Evolutionary conservation across 1,140 invertebrate species (phyloP).

Genomic region (Drosophila pallidifrons): DNA sequence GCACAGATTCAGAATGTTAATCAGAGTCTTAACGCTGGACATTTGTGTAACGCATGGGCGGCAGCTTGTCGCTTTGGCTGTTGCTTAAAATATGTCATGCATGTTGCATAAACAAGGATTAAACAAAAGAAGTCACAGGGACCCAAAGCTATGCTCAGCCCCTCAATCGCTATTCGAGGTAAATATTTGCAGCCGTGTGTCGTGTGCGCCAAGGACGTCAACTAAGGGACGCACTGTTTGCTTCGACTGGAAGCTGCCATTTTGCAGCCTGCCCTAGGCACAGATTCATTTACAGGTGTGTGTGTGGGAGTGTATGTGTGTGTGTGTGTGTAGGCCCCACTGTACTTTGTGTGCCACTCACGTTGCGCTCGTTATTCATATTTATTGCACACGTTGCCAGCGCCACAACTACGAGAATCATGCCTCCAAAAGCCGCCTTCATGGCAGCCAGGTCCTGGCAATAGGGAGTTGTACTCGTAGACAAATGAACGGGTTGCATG

Average conservation of each 20-base stretch:
- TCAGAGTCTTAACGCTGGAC: conserved; percentile 56
- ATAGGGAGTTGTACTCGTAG: conserved; percentile 48
- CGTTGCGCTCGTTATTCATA: conserved; percentile 82
- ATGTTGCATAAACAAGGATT: conserved; percentile 81
- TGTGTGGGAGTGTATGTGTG: conserved; percentile 5
- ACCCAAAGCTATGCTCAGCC: conserved; percentile 1
- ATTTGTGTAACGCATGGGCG: conserved; percentile 44
- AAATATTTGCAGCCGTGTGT: conserved; percentile 77
- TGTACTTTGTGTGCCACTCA: conserved; percentile 81
- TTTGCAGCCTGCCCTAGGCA: conserved; percentile 54
- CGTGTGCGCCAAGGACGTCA: conserved; percentile 57
- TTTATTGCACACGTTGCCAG: conserved; percentile 81
- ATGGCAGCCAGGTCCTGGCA: conserved; percentile 37
- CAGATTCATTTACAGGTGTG: conserved; percentile 24
- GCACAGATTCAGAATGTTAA: conserved; percentile 47
- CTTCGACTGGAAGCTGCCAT: conserved; percentile 42
- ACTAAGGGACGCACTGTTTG: conserved; percentile 9
- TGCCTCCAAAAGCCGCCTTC: conserved; percentile 23
- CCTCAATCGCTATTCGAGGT: conserved; percentile 35
- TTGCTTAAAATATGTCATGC: conserved; percentile 71
- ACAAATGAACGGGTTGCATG: conserved; percentile 73
- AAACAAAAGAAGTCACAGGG: conserved; percentile 65
- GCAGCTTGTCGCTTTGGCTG: conserved; percentile 30
- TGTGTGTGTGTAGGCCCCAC: conserved; percentile 36
- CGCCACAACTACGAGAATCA: conserved; percentile 24